Base-by-base conservation (phyloP, 1,140 invertebrate species). In the Bombus confusus region DNA sequence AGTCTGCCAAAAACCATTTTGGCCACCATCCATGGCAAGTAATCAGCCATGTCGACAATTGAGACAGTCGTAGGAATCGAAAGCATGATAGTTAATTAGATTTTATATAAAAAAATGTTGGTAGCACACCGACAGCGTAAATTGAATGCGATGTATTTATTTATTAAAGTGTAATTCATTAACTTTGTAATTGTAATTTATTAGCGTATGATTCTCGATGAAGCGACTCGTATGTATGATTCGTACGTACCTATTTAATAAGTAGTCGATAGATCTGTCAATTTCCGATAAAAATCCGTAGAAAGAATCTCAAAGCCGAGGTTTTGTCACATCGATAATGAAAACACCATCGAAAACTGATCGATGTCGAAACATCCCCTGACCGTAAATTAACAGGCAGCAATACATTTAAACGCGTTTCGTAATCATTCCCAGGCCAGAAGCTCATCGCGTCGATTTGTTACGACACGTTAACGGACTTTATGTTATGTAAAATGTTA, bases 401-500 rank as follows among this genome's bases (percentile, higher is more conserved):
- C n/a, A 31, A 82, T n/a, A 39, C 72, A 15, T 68, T 31, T 13
- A 69, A 31, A 22, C 47, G 37, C 0, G 39, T 86, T 86, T 86
- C 80, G 72, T 62, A 86, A 86, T 37, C 39, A 34, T 34, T 18
- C 37, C 22, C 62, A 15, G 47, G 37, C 71, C 18, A 52, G 47
- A 57, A 25, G 31, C 78, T 76, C 37, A 43, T 82, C 71, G n/a
- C 9, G 47, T 31, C 6, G 31, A 47, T 31, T n/a, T 12, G 47
- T 86, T 81, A 86, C 84, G 84, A 86, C 84, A 86, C 72, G n/a
- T 31, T 34, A 47, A 62, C 78, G 66, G 75, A 52, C 66, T 34
- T 18, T 57, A 37, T 59, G 71, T 82, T 86, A 86, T 75, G 80
- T 86, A 86, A 86, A 86, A 86, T 82, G 72, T 82, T 82, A 86